Base-by-base conservation (phyloP, 1,140 invertebrate species). In the Chrysomallon squamiferum region DNA sequence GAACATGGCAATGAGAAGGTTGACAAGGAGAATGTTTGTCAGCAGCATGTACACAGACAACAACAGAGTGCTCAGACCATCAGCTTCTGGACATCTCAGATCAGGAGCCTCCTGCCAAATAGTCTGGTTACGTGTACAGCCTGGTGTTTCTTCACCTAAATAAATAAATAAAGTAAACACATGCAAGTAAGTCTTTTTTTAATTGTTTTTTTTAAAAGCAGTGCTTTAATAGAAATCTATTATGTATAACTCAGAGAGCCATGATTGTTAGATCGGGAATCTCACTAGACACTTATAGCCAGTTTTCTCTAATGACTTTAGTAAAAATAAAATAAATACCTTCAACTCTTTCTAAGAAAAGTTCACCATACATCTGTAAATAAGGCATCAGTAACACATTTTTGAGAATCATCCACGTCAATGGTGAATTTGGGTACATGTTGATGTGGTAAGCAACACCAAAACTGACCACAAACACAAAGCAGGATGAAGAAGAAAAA, bases 1-100 rank as follows among this genome's bases (percentile, higher is more conserved):
- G 68, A 84, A 84, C 82, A 84, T 84, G 47, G 83, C 83, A 76
- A 84, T 84, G 11, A 84, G 73, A 1, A 84, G 73, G 62, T 84
- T 84, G 38, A 84, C 72, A 54, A 84, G 72, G n/a, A 84, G 69
- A 45, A 84, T 76, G 56, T 81, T 83, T 13, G 80, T 82, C 15
- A 83, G 69, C 7, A 84, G 56, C 71, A 83, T 73, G 71, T 83
- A 84, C 0, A 80, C 41, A 29, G 77, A 79, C 29, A 76, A 58
- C 30, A 81, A 63, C 13, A 80, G 33, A 22, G 75, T 74, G 32
- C 76, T 75, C 32, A 81, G 59, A 2, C 69, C 74, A 68, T 78
- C 82, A 11, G 66, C 30, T 33, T 77, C 68, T 4, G 78, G 68
- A 71, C 80, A 82, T 3, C 75, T 59, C 2, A 62, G 20, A 4